phyloP scores from a whole-genome alignment of 2,888 invertebrate genomes.

The Orchesella flavescens region DNA sequence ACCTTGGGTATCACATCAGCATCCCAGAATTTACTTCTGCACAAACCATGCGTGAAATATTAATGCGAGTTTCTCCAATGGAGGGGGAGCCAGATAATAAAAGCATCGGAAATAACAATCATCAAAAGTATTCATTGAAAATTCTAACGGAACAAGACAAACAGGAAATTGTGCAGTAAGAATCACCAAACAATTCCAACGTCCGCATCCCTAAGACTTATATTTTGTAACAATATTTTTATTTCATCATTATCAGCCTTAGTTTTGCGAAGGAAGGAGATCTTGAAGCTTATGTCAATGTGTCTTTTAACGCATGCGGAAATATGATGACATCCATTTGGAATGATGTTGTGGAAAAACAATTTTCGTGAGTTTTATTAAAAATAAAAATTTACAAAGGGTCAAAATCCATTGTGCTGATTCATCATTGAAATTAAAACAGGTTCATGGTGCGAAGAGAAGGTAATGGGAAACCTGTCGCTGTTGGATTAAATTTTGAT shows the following conservation, averaged over 20 bases:
- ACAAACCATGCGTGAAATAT: constrained; percentile 81
- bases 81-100: constrained; percentile 68
- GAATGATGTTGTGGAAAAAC: constrained; percentile 81
- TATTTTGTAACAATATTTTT: constrained; percentile 29
- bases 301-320: constrained; percentile 81
- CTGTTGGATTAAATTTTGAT: too few species aligned
- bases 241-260: constrained; percentile 84
- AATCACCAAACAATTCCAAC: constrained; percentile 68
- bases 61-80: constrained; percentile 77
- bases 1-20: constrained; percentile 83
- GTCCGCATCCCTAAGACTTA: too few species aligned
- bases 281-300: constrained; percentile 85
- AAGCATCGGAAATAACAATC: too few species aligned
- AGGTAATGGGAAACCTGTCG: too few species aligned
- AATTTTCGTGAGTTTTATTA: constrained; percentile 76
- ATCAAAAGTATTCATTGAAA: constrained; percentile 78
- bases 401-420: too few species aligned
- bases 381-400: too few species aligned
- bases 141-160: constrained; percentile 80
- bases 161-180: constrained; percentile 82
- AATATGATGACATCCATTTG: constrained; percentile 82
- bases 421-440: too few species aligned
- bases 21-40: constrained; percentile 89
- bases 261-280: constrained; percentile 92
- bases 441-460: too few species aligned